phyloP scores from a whole-genome alignment of 2,888 invertebrate species.

The Drosophila mettleri region DNA sequence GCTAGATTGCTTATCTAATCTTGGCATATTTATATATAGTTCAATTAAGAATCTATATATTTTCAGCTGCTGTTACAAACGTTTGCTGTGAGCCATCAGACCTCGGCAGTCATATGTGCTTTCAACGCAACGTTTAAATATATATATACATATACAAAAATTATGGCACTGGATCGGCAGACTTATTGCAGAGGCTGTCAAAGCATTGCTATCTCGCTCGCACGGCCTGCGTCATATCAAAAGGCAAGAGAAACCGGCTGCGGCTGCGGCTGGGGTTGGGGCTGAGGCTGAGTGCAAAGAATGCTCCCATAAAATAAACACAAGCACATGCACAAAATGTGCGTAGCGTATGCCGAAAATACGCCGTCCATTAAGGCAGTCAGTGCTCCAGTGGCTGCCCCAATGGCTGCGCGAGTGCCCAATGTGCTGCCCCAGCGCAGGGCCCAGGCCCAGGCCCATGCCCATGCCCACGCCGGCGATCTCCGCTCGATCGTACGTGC shows the following conservation, averaged over 20 bases:
- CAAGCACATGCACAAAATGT: constrained; percentile 69
- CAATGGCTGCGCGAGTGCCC: constrained; percentile 15
- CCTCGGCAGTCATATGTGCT: background rate
- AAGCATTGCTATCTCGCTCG: constrained; percentile 1
- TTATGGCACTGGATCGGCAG: constrained; percentile 81
- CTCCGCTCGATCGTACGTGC: constrained; percentile 59
- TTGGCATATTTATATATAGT: too few species aligned
- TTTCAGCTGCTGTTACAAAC: background rate
- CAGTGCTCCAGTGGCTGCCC: constrained; percentile 37
- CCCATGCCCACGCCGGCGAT: constrained; percentile 49
- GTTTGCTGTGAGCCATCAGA: background rate
- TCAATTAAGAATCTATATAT: background rate
- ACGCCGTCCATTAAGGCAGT: constrained; percentile 72
- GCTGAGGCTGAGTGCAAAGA: constrained; percentile 30
- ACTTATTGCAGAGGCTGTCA: constrained; percentile 68
- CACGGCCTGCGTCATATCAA: constrained; percentile 46
- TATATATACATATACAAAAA: constrained; percentile 67
- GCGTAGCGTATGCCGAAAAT: constrained; percentile 81
- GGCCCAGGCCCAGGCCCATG: too few species aligned
- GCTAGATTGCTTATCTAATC: too few species aligned
- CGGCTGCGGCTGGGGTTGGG: constrained; percentile 25
- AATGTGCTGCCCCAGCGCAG: constrained; percentile 28
- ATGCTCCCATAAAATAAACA: constrained; percentile 43
- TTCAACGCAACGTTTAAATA: background rate
- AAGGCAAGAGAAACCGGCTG: constrained; percentile 65